Evolutionary conservation across 2,888 invertebrate species (phyloP).

Genomic region (Heliconius hortense): DNA sequence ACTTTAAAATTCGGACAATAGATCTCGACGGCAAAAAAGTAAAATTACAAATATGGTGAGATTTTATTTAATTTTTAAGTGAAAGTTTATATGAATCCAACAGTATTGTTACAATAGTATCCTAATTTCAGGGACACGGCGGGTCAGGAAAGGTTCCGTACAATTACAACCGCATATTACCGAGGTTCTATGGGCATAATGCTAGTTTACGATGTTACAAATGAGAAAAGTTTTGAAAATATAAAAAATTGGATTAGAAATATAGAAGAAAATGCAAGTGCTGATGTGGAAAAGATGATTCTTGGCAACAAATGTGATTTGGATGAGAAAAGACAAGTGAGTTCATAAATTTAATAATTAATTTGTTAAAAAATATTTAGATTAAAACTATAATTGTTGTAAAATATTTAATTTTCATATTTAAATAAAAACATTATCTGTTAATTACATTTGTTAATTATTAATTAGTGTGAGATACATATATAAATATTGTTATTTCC

Average conservation of each 20-base stretch:
- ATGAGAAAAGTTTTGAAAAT: constrained; percentile 99
- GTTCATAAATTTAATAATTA: constrained; percentile 59
- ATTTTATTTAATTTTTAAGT: constrained; percentile 42
- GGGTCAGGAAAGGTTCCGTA: constrained; percentile 98
- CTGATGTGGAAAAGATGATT: constrained; percentile 99
- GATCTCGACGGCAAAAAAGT: constrained; percentile 99
- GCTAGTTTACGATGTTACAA: constrained; percentile 99
- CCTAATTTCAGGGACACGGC: constrained; percentile 93
- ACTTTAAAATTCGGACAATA: constrained; percentile 99
- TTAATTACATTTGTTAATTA: background rate
- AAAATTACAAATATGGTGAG: constrained; percentile 99
- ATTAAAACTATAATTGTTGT: background rate
- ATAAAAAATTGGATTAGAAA: constrained; percentile 99
- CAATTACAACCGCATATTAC: constrained; percentile 99
- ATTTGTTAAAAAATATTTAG: background rate
- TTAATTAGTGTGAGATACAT: background rate
- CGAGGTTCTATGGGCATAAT: constrained; percentile 99
- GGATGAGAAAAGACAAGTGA: constrained; percentile 95
- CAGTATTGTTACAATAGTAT: constrained; percentile 30
- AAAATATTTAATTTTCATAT: background rate
- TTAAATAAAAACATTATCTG: background rate
- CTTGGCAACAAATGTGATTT: constrained; percentile 99
- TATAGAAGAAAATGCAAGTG: constrained; percentile 99
- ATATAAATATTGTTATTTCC: background rate
- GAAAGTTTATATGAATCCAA: constrained; percentile 25